Base-by-base conservation (phyloP, 35 echinoderm and acorn worm genomes). In the Amphiura filiformis region DNA sequence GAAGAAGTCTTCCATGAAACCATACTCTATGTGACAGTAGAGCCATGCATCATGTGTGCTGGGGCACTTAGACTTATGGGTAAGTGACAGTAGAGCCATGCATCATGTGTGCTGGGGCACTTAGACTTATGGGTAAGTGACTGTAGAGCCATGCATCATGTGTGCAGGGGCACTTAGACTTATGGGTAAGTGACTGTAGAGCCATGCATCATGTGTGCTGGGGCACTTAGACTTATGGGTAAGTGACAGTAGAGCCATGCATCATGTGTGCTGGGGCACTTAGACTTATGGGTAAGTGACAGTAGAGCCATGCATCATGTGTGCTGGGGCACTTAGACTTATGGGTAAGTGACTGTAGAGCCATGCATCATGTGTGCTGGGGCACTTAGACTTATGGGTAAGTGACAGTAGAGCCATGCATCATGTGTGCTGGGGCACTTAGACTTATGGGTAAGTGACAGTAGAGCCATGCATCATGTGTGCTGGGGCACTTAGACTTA, bases 401-500 rank as follows among this genome's bases (percentile, higher is more conserved):
- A 14, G 18, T 34, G n/a, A n/a, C n/a, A n/a, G 96, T 98, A 18
- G 96, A 98, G 84, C 96, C 96, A 0, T 98, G 96, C 35, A 92
- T 98, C 57, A 98, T 98, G 96, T 98, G 96, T 87, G 86, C 96
- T 34, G 90, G 89, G 34, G 96, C 96, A 36, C 86, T 98, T 30
- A 65, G 92, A 14, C 37, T 91, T 0, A 65, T 98, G 44, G 92
- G 89, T 77, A 35, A 14, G 18, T 34, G n/a, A n/a, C n/a, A n/a
- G 96, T 98, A 18, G 96, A 98, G 84, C 96, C 96, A 0, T 98
- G 96, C 35, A 92, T 98, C 57, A 98, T 98, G 96, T 98, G 96
- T 87, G 86, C 96, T 34, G 90, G 89, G 34, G 96, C 96, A 36
- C 86, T 98, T 30, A 65, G 92, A 14, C 37, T 91, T 0, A 65